Evolutionary conservation across 2,797 vertebrate species (phyloP).

Genomic region (Sebastes cheni): DNA sequence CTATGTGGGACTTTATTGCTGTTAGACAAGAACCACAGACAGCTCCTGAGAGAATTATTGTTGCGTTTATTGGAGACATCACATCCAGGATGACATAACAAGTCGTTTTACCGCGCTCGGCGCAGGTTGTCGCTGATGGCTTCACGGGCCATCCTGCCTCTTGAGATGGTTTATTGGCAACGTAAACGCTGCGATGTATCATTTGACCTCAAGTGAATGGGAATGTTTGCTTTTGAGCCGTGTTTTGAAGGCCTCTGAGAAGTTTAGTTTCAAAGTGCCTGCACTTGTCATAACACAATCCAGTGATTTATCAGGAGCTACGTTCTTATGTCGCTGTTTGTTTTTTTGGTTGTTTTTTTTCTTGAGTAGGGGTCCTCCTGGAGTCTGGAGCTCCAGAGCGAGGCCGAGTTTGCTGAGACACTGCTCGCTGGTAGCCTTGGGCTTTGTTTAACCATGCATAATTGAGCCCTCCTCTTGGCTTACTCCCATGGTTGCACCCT

Average conservation of each 20-base stretch:
- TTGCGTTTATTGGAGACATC: slow-evolving; percentile 43
- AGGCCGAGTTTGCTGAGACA: slow-evolving; percentile 75
- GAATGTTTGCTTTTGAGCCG: slow-evolving; percentile 70
- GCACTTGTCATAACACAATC: slow-evolving; percentile 75
- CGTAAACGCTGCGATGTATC: slow-evolving; percentile 65
- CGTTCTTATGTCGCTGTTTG: slow-evolving; percentile 50
- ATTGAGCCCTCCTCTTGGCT: slow-evolving; percentile 85
- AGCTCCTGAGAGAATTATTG: slow-evolving; percentile 35
- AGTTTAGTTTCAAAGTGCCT: slow-evolving; percentile 71
- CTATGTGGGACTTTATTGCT: slow-evolving; percentile 5
- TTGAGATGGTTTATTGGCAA: slow-evolving; percentile 71
- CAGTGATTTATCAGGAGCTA: slow-evolving; percentile 65
- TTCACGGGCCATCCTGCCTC: slow-evolving; percentile 39
- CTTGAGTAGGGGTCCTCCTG: slow-evolving; percentile 36
- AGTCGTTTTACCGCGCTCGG: slow-evolving; percentile 15
- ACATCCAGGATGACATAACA: slow-evolving; percentile 19
- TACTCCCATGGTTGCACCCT: slow-evolving; percentile 84
- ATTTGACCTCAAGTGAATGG: slow-evolving; percentile 73
- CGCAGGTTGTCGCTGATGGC: slow-evolving; percentile 1
- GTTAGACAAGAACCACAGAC: slow-evolving; percentile 22
- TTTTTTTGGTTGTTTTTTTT: slow-evolving; percentile 30
- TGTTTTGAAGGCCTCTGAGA: slow-evolving; percentile 67
- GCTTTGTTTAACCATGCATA: slow-evolving; percentile 85
- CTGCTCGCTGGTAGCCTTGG: slow-evolving; percentile 76
- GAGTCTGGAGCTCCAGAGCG: slow-evolving; percentile 51